These are phyloP conservation scores for Trichosurus vulpecula DNA, from an alignment of 2,797 vertebrate species.

Conservation along the genomic window DNA sequence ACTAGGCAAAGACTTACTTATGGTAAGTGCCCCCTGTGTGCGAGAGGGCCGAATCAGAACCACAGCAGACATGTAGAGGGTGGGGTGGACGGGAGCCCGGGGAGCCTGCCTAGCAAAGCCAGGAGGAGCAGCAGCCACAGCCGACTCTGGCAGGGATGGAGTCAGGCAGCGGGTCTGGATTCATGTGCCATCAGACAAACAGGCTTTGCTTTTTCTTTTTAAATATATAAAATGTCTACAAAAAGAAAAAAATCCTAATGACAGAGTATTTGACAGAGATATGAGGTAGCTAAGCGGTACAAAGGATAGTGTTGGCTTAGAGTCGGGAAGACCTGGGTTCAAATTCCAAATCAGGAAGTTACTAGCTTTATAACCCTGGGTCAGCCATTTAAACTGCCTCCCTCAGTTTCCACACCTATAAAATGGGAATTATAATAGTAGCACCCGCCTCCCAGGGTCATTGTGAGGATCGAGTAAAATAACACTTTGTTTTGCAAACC, in stretches of 20 bases:
- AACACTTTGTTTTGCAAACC: not conserved
- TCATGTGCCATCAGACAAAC: not conserved
- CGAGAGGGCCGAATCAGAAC: not conserved
- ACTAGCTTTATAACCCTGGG: not conserved
- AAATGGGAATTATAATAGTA: not conserved
- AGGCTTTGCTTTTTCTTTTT: not conserved
- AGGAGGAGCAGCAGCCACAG: too few species aligned
- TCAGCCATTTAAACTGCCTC: not conserved
- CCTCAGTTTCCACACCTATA: not conserved
- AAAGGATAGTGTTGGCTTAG: not conserved
- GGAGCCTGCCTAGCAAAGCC: not conserved
- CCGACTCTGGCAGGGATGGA: not conserved
- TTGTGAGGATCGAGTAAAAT: not conserved
- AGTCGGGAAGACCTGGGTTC: not conserved
- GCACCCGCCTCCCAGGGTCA: not conserved
- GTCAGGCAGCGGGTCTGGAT: not conserved
- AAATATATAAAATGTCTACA: not conserved
- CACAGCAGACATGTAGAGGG: not conserved
- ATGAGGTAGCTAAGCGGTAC: not conserved
- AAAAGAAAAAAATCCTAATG: not conserved
- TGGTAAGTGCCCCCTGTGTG: conserved; percentile 86
- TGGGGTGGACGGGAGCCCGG: not conserved
- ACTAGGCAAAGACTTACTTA: conserved; percentile 93
- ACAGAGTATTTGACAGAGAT: not conserved
- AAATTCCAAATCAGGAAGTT: not conserved